Evolutionary conservation across 2,888 invertebrate species (phyloP), one percentile per base, ranked within the genome.

Genomic region (Toxonevra muliebris): DNA sequence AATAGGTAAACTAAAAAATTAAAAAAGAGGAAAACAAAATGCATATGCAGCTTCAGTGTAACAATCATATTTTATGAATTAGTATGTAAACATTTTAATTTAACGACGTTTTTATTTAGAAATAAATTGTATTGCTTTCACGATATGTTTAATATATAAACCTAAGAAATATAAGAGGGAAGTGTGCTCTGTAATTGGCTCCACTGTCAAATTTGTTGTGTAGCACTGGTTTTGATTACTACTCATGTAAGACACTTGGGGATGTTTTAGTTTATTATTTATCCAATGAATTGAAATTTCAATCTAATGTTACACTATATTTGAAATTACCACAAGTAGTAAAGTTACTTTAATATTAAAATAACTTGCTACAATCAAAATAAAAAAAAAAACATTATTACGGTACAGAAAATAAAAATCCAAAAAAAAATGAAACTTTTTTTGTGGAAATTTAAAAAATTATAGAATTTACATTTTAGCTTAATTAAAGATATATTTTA

Each of bases 1-100:
- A 42, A 43, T 50, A 61, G 60, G 45, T 52, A 60, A 57, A 53
- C 54, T 41, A 65, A 58, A 59, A 52, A 68, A 61, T 70, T 43
- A 41, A 42, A 43, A 67, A 17, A 68, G 43, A 54, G 53, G 59
- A 40, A 66, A 42, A 65, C 19, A 17, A 55, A 69, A 65, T 55
- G 61, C 63, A 63, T 67, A 53, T 30, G 57, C 43, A 65, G 30
- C 30, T 30, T 30, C 30, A 30, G 7, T 30, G 30, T 30, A 30
- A 30, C 30, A 30, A 30, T 30, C 30, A 30, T 30, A 30, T 30
- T 30, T 30, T 30, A 30, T 30, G 30, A 30, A 7, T 30, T 30
- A 30, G 30, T 30, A 30, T 30, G 30, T 30, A 4, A 4, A 30
- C 30, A 30, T 7, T 7, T 30, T 43, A 65, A 61, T 30, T 20